Base-by-base conservation (phyloP, 2,888 invertebrate genomes). In the Zhengitettix transpicula region DNA sequence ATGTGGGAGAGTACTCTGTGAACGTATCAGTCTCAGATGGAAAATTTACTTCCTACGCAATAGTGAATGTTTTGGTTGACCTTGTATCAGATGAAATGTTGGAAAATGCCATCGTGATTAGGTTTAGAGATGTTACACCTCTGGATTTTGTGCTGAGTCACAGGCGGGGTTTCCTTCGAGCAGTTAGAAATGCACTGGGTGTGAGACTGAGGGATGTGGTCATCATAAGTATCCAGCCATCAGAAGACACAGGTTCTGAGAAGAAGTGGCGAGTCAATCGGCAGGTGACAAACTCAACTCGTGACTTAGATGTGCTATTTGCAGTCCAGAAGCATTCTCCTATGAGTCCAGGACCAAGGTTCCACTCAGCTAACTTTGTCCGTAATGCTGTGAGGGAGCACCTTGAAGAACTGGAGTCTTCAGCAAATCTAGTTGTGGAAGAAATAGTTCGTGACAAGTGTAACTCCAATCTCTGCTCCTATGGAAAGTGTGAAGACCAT, bases 11-110 rank as follows among this genome's bases (percentile, higher is more conserved):
- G 62, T 96, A 96, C 74, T 78, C 82, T 14, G 72, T 97, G 7
- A 97, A 96, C 73, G 85, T 96, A 1, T 90, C 93, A 16, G 97
- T 94, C 1, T 86, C 86, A 42, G 98, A 98, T 75, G 95, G 96
- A 10, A 92, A 95, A 69, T 96, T 87, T 73, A 79, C 82, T 51
- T 82, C 87, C 1, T 84, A 81, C 70, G 83, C 89, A 0, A 77
- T 82, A 47, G 85, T 93, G 2, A 85, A 83, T 70, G 82, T 97
- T 1, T 79, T 80, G 60, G 90, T 96, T 1, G 83, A 85, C 64
- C 77, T 89, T 0, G 76, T 96, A 28, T 81, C 88, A 0, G 87
- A 89, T 64, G 89, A 89, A 65, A 88, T 92, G 85, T 78, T 96
- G 11, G 84, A 86, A 52, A 88, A 89, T 71, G 83, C 94, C 0